Base-by-base conservation (phyloP, 2,113 vertebrate genomes). In the Gorsachius goisagi region DNA sequence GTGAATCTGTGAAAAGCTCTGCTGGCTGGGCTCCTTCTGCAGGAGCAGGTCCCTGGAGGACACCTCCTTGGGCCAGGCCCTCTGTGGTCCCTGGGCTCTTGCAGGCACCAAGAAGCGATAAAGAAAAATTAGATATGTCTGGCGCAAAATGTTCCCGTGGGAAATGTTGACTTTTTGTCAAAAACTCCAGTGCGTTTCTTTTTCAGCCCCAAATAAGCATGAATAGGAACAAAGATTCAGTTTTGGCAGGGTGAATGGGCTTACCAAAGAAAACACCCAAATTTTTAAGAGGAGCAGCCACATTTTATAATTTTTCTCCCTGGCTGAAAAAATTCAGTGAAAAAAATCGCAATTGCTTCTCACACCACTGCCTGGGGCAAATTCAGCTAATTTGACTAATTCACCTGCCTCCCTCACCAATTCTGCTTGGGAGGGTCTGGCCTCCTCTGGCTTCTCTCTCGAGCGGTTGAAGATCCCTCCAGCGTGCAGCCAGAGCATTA, bases 161-260 rank as follows among this genome's bases (percentile, higher is more conserved):
- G 96, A 97, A 95, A 85, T 96, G 92, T 96, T 97, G 90, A 95
- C 80, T 95, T 95, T 90, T 89, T 87, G 84, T 96, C 90, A 93
- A 71, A 96, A 97, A 86, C 79, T 77, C 68, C 69, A 30, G 81
- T 1, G 22, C 5, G 4, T 83, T 91, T 92, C 58, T 92, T 93
- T 91, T 71, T 64, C 73, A 69, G 66, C 64, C 83, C 80, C 92
- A 91, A 88, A 89, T 41, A 56, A 89, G 62, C 66, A 79, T 95
- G 94, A 96, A 97, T 89, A 81, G 91, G 84, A 97, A 96, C 94
- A 97, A 95, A 96, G 96, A 84, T 97, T 85, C 8, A 1, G 17
- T 89, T 95, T 91, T 92, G 92, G 88, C 94, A 89, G 49, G 41
- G 84, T 60, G 37, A 90, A 75, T 28, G 71, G 56, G 20, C 53